Base-by-base conservation (phyloP, 2,888 invertebrate genomes). In the Sabatieria punctata region DNA sequence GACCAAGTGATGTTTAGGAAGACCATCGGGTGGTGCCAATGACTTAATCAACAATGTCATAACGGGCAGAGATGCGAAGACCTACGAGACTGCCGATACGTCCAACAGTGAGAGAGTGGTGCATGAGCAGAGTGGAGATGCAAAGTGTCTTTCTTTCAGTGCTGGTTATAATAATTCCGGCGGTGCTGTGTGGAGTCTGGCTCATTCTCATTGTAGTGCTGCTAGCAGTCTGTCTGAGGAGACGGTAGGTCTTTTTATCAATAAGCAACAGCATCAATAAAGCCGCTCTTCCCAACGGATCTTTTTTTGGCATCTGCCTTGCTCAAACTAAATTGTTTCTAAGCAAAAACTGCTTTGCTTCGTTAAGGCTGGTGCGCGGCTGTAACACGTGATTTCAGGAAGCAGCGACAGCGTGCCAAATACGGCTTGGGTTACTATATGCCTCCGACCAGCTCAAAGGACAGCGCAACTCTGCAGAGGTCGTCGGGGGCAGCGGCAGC, bases 101-200 rank as follows among this genome's bases (percentile, higher is more conserved):
- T 4, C 39, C 23, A 6, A 11, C 39, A 13, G n/a, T n/a, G n/a
- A n/a, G n/a, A n/a, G n/a, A n/a, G n/a, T n/a, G n/a, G n/a, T n/a
- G n/a, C n/a, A n/a, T n/a, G n/a, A n/a, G n/a, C n/a, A n/a, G n/a
- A n/a, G n/a, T n/a, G n/a, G n/a, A n/a, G n/a, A n/a, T n/a, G n/a
- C n/a, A n/a, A n/a, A n/a, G n/a, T n/a, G n/a, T n/a, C n/a, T n/a
- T n/a, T n/a, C 13, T 55, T 58, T 49, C 51, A 58, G 58, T 51
- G 35, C 47, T 56, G 11, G 54, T 52, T 41, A 33, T 56, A 13
- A 40, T 53, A 4, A 36, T 52, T 8, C 52, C 52, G 1, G 40
- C 43, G 4, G 53, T 49, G 11, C 43, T 56, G 2, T 40, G 51
- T 26, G 41, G 51, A n/a, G 50, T 55, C 24, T 58, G 58, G 58